Conservation (phyloP, 2,888 invertebrate species). For the Dione juno region DNA sequence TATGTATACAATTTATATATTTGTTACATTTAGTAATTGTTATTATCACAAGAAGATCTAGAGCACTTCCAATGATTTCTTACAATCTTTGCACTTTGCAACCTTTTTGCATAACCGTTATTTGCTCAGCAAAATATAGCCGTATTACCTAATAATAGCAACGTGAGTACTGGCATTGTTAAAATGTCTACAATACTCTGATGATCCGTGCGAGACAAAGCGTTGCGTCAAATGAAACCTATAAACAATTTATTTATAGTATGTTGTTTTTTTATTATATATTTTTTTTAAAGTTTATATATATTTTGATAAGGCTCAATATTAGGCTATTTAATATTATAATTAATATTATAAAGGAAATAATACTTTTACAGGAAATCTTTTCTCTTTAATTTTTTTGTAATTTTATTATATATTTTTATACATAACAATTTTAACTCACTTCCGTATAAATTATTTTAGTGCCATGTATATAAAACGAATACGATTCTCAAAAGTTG, state of each 20-base stretch:
- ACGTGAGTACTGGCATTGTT: conserved; percentile 39
- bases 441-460: neutral
- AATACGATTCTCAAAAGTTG: neutral
- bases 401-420: neutral
- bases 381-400: neutral
- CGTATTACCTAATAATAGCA: conserved; percentile 41
- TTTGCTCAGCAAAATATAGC: conserved; percentile 39
- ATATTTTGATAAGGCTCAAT: neutral
- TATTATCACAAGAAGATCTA: conserved; percentile 35
- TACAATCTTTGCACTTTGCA: no score
- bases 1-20: neutral
- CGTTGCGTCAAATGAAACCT: conserved; percentile 25
- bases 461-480: neutral
- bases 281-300: neutral
- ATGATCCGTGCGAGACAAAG: conserved; percentile 33
- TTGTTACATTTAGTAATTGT: conserved; percentile 22
- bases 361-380: neutral
- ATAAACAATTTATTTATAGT: neutral
- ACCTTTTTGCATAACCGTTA: conserved; percentile 38
- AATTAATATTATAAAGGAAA: neutral
- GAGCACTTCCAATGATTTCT: conserved; percentile 37
- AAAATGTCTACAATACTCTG: conserved; percentile 33
- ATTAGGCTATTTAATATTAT: neutral
- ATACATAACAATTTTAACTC: neutral
- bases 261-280: neutral